A percentile compares a stretch with the other conserved stretches of the same genome.
phyloP scores from a whole-genome alignment of 2,797 vertebrate species.

The Argyrosomus regius region DNA sequence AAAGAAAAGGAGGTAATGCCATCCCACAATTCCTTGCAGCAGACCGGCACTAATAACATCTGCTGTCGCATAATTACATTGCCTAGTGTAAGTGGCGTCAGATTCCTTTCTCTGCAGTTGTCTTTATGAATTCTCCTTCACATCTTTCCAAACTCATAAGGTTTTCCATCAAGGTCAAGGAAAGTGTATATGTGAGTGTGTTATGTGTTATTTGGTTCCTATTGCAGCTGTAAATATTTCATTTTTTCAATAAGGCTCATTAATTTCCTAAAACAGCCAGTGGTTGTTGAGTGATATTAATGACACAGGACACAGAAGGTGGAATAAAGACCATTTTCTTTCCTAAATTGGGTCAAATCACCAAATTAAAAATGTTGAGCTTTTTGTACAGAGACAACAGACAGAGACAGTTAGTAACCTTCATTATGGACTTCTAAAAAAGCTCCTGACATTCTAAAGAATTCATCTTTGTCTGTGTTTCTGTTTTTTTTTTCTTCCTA shows the following conservation, averaged over 20 bases:
- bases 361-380: conserved; percentile 1
- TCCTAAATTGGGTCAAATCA: conserved; percentile 50
- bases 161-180: too few relatives aligned
- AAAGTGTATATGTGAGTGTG: too few relatives aligned
- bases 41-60: too few relatives aligned
- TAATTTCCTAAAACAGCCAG: neutral
- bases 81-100: too few relatives aligned
- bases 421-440: conserved; percentile 8
- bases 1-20: too few relatives aligned
- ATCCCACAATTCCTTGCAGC: too few relatives aligned
- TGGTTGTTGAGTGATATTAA: neutral
- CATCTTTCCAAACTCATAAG: too few relatives aligned
- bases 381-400: neutral
- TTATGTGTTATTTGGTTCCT: neutral
- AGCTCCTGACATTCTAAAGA: conserved; percentile 6
- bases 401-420: neutral
- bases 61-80: too few relatives aligned
- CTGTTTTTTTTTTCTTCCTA: conserved; percentile 10
- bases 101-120: too few relatives aligned
- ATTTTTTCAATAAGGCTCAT: neutral
- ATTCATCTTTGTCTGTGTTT: conserved; percentile 35
- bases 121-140: too few relatives aligned
- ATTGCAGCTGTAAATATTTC: too few relatives aligned
- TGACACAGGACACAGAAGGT: neutral
- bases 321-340: neutral